Conservation (phyloP, 2,888 invertebrate genomes). For the Cyrtodaria siliqua region DNA sequence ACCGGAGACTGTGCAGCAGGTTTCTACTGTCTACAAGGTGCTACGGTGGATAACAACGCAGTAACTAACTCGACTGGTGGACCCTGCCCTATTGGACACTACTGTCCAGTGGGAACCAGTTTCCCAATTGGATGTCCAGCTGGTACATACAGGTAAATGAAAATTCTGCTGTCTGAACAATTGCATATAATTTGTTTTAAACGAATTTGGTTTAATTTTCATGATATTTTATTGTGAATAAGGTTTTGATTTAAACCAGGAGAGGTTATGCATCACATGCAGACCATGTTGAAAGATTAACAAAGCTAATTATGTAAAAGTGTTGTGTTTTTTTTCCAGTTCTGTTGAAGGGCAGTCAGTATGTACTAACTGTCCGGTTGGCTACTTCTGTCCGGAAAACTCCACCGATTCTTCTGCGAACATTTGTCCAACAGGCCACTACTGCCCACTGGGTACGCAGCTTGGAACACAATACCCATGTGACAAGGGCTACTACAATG, state of each 20-base stretch:
- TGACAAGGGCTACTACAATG: conserved; percentile 78
- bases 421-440: conserved; percentile 83
- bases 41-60: conserved; percentile 75
- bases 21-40: conserved; percentile 78
- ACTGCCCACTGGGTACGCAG: conserved; percentile 82
- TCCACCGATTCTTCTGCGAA: conserved; percentile 75
- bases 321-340: conserved; percentile 22
- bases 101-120: conserved; percentile 81
- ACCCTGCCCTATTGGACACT: conserved; percentile 81
- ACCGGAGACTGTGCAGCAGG: conserved; percentile 79
- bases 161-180: too few species aligned
- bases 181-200: too few species aligned
- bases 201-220: too few species aligned
- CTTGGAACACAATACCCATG: conserved; percentile 80
- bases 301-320: too few species aligned
- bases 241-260: too few species aligned
- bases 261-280: too few species aligned
- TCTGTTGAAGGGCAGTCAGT: conserved; percentile 31
- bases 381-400: conserved; percentile 81
- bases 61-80: conserved; percentile 79
- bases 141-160: conserved; percentile 73
- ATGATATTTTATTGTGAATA: too few species aligned
- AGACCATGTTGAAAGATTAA: too few species aligned
- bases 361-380: conserved; percentile 76
- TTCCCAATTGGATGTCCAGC: conserved; percentile 76